Percentiles rank a stretch among this genome's conserved stretches.
Conservation (phyloP, 2,888 invertebrate species). For the Leucophenga montana region DNA sequence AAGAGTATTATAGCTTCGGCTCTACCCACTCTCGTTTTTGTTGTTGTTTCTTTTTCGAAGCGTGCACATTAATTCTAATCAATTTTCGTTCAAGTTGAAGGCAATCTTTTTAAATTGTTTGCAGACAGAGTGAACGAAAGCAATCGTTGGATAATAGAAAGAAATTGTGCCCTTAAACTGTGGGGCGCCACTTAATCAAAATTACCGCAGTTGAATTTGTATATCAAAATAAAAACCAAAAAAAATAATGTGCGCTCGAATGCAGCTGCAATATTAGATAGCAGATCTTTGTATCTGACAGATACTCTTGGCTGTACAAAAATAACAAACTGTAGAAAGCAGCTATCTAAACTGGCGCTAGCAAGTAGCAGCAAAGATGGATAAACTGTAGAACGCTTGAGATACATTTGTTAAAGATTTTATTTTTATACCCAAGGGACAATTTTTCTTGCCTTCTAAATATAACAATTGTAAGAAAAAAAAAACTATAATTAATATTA, state of each 20-base stretch:
- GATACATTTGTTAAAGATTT: neutral
- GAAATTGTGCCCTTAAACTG: conserved; percentile 37
- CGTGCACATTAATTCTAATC: conserved; percentile 61
- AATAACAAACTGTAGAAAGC: neutral
- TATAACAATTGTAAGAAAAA: conserved; percentile 6
- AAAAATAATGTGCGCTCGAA: neutral
- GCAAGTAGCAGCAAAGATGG: conserved; percentile 4
- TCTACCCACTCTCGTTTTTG: no score
- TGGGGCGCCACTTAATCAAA: conserved; percentile 57
- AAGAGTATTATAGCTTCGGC: no score
- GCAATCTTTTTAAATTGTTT: neutral
- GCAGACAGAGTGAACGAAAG: neutral
- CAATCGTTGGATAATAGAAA: conserved; percentile 1
- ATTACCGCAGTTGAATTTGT: conserved; percentile 14
- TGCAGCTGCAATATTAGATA: conserved; percentile 11
- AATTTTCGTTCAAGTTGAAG: conserved; percentile 46
- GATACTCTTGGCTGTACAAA: neutral
- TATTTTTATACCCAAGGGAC: no score
- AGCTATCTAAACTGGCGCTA: neutral
- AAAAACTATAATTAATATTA: conserved; percentile 15
- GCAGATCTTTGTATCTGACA: neutral
- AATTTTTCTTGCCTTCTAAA: conserved; percentile 4
- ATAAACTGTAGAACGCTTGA: neutral
- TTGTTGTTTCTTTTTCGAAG: conserved; percentile 34
- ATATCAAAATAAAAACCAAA: neutral